Evolutionary conservation across 2,888 invertebrate genomes (phyloP), one percentile per base, ranked within the genome.

Genomic region (Hetaerina titia): DNA sequence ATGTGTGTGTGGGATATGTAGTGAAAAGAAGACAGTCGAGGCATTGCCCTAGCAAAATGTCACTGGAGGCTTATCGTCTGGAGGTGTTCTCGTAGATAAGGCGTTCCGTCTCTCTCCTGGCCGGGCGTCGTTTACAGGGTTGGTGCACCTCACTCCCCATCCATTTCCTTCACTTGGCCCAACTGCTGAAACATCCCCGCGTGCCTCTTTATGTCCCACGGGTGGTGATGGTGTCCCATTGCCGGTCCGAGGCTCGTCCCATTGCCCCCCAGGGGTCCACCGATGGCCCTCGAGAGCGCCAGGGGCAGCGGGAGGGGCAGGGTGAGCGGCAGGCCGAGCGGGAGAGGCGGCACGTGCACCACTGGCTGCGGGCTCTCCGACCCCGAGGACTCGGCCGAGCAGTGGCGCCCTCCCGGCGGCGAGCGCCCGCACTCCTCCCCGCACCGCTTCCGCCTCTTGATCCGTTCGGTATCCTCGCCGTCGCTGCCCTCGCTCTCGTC

Each of bases 401-500:
- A 92, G 69, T 74, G 31, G 2, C n/a, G 25, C 81, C 81, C 94
- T 69, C 94, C 94, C 57, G 56, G 94, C 81, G 56, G 94, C 94
- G 45, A 94, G 45, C 57, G 81, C 9, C 81, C 81, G 19, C n/a
- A 56, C 81, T n/a, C 56, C 94, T 69, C 81, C 31, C 31, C 25
- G 81, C 13, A 81, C 31, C 81, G 17, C 56, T 69, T n/a, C 69
- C 60, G 45, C 88, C 94, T 56, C 88, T 88, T 94, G 57, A 17
- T 94, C 31, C 60, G 19, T 22, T 95, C 95, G 22, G 95, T 95
- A 56, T 95, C 96, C 89, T 97, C 97, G 95, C 98, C 98, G 94
- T 98, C 98, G 95, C 98, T 98, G 94, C 98, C 98, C 96, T 98
- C 45, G 45, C 45, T 45, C 45, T 45, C 45, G 45, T 98, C 98